These are phyloP conservation scores for Masticophis lateralis DNA, from an alignment of 2,797 vertebrate species.

Conservation along the genomic window DNA sequence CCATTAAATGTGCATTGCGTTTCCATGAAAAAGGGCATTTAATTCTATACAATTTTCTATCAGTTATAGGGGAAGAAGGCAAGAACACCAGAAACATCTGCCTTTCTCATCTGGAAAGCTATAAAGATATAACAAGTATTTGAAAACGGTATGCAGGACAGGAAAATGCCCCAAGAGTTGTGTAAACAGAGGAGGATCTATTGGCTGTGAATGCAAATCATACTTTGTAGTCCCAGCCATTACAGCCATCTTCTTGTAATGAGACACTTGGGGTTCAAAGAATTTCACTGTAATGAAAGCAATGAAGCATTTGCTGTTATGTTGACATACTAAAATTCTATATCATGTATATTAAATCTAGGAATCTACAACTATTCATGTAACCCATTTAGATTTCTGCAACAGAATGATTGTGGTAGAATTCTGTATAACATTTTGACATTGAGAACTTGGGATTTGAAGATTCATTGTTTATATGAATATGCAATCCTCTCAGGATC, in stretches of 20 bases:
- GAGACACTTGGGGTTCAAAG: neutral
- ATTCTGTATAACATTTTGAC: neutral
- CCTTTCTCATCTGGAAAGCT: neutral
- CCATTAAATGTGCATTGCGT: neutral
- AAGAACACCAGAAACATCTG: rapidly evolving
- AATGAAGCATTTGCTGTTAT: neutral
- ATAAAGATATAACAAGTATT: neutral
- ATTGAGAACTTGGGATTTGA: neutral
- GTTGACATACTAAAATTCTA: neutral
- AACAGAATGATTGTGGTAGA: neutral
- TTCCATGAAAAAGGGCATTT: neutral
- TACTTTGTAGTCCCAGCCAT: neutral
- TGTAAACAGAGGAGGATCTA: neutral
- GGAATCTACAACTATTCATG: neutral
- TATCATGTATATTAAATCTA: neutral
- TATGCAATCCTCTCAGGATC: neutral
- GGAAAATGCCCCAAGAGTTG: conserved; percentile 15
- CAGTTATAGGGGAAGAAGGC: neutral
- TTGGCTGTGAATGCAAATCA: conserved; percentile 3
- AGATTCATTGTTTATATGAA: neutral
- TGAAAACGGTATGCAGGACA: neutral
- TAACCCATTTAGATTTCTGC: neutral
- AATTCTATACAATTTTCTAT: neutral
- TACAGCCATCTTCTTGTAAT: conserved; percentile 4
- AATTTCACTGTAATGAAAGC: neutral